Evolutionary conservation across 2,113 vertebrate species (phyloP).

Genomic region (Platichthys flesus): DNA sequence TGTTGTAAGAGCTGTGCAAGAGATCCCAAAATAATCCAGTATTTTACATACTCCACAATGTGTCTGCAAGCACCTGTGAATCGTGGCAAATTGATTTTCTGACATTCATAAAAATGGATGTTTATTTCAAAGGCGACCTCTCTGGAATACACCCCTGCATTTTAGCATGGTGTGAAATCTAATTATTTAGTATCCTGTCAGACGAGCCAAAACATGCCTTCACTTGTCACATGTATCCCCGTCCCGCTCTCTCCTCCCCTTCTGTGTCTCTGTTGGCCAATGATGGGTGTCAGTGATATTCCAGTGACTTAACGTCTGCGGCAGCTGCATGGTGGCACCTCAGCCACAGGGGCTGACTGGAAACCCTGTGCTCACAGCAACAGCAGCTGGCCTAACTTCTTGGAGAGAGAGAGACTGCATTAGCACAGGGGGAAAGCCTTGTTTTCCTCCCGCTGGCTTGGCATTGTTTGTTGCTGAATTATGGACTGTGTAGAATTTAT

Average conservation of each 20-base stretch:
- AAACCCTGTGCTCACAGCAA: constrained; percentile 32
- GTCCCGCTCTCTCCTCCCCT: background rate
- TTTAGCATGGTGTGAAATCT: constrained; percentile 52
- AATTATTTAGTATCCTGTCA: constrained; percentile 69
- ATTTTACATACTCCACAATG: constrained; percentile 8
- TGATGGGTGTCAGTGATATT: constrained; percentile 48
- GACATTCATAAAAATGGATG: constrained; percentile 38
- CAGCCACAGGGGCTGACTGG: constrained; percentile 49
- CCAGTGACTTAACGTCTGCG: constrained; percentile 47
- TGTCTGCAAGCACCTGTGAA: constrained; percentile 46
- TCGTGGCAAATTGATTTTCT: constrained; percentile 52
- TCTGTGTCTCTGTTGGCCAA: constrained; percentile 10
- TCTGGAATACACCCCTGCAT: constrained; percentile 32
- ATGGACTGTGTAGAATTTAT: constrained; percentile 56
- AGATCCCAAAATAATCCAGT: constrained; percentile 4
- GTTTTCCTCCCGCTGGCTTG: constrained; percentile 43
- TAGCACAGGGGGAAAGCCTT: constrained; percentile 20
- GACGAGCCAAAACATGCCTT: constrained; percentile 49
- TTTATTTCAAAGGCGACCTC: constrained; percentile 38
- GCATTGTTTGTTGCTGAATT: constrained; percentile 57
- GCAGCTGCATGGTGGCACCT: constrained; percentile 52
- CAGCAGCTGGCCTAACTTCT: constrained; percentile 51
- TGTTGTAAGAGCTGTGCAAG: constrained; percentile 2
- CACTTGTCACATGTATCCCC: constrained; percentile 17
- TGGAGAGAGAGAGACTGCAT: constrained; percentile 5